A percentile compares a stretch with the other conserved stretches of the same genome.
Conservation (phyloP, 2,888 invertebrate species). For the Spatulosminthurus flaviceps region DNA sequence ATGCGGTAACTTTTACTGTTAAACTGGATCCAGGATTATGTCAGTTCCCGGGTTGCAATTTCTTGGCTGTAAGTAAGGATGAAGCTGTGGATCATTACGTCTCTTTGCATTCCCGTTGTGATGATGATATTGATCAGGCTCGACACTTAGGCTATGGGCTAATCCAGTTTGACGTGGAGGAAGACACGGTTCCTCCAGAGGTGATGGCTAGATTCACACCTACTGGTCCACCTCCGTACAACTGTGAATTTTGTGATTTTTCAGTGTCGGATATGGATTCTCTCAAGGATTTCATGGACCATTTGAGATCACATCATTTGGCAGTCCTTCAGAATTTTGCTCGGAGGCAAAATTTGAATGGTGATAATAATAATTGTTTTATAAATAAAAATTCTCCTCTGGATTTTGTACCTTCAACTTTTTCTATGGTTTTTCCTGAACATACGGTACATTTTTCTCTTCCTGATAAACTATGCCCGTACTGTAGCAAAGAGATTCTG, state of each 20-base stretch:
- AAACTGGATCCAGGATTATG: background rate
- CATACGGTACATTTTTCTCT: background rate
- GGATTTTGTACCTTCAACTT: background rate
- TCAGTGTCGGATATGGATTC: background rate
- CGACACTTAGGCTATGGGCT: background rate
- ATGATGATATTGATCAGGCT: conserved; percentile 1
- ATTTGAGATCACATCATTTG: background rate
- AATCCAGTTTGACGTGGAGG: background rate
- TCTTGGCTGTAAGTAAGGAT: background rate
- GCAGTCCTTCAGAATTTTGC: background rate
- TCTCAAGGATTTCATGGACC: background rate
- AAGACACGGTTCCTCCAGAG: background rate
- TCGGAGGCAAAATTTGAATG: background rate
- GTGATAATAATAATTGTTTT: background rate
- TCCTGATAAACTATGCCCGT: background rate
- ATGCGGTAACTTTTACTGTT: background rate
- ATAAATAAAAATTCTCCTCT: background rate
- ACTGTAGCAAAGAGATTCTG: background rate
- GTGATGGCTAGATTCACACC: background rate
- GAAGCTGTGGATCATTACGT: conserved; percentile 3
- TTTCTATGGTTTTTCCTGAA: background rate
- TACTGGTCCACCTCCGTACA: background rate
- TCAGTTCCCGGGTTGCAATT: background rate
- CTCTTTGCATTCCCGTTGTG: background rate
- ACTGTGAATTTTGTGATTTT: conserved; percentile 12